phyloP scores from a whole-genome alignment of 2,888 invertebrate species.

The Microctonus hyperodae region DNA sequence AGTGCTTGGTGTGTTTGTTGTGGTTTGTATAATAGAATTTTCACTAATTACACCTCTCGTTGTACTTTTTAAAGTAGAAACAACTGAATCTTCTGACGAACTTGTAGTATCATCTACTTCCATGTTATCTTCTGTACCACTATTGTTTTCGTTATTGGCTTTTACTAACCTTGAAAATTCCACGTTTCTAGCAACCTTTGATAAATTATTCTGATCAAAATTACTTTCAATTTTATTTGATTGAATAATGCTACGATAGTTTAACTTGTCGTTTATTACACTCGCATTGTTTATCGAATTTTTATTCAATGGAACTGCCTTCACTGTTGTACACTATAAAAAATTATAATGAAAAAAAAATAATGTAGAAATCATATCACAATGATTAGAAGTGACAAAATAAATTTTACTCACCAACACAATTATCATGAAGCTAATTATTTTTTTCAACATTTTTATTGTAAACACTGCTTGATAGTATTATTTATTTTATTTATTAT shows the following conservation, averaged over 20 bases:
- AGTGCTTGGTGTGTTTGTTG: background rate
- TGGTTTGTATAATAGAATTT: background rate
- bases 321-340: constrained; percentile 13
- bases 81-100: no score
- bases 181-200: background rate
- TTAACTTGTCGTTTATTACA: constrained; percentile 37
- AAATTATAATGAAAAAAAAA: background rate
- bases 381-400: no score
- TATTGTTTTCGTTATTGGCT: background rate
- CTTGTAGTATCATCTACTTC: no score
- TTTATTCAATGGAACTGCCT: constrained; percentile 43
- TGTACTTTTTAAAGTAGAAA: constrained; percentile 11
- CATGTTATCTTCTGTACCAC: background rate
- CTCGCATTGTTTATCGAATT: constrained; percentile 33
- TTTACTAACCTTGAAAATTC: background rate
- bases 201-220: background rate
- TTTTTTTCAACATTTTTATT: background rate
- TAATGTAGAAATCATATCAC: background rate
- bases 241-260: constrained; percentile 7
- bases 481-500: background rate
- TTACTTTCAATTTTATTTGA: constrained; percentile 14
- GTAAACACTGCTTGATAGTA: background rate
- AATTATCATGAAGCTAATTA: background rate
- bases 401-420: background rate
- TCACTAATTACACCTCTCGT: constrained; percentile 1